Evolutionary conservation across 2,888 invertebrate species (phyloP), one percentile per base, ranked within the genome.

Genomic region (Drosophila kanekoi): DNA sequence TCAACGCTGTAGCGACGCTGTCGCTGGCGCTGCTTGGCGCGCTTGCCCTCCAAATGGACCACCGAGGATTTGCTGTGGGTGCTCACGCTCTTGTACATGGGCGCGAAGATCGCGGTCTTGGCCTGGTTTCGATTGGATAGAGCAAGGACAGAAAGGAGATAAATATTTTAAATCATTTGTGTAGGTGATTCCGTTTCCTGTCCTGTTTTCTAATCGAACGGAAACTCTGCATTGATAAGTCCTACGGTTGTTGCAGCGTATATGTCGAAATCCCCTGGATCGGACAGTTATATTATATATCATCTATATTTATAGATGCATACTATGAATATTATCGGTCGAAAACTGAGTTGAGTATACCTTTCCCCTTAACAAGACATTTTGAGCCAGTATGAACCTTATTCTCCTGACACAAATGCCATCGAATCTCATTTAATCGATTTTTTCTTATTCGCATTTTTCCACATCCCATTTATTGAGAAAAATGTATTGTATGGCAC

Each of bases 381-480:
- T 2, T 23, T 23, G 8, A 23, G 23, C 23, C 23, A 8, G 23
- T 23, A 8, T 23, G 8, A 8, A 4, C 8, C 6, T 23, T 23
- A 23, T 23, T 23, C 23, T 23, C 8, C 23, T 23, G 28, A 38
- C 23, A 38, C 37, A 16, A 28, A 1, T 23, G 23, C 6, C 23
- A 23, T 6, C 8, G 28, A 8, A n/a, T n/a, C 96, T 96, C 13
- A 94, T 94, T 28, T 28, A 28, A 28, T 8, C 8, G 28, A 28
- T 28, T 28, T 28, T 28, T 28, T 28, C n/a, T n/a, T n/a, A n/a
- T 28, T 28, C 2, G 28, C 28, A 2, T 2, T 28, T 8, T 28
- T 28, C 28, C 28, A 6, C 18, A 28, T 20, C 20, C 4, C 11
- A 20, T 41, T 10, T 23, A 33, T 11, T 20, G 8, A 47, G 33